A percentile compares a stretch with the other conserved stretches of the same genome.
Conservation (phyloP, 64 coral and sea anemone species). For the Astreopora myriophthalma region DNA sequence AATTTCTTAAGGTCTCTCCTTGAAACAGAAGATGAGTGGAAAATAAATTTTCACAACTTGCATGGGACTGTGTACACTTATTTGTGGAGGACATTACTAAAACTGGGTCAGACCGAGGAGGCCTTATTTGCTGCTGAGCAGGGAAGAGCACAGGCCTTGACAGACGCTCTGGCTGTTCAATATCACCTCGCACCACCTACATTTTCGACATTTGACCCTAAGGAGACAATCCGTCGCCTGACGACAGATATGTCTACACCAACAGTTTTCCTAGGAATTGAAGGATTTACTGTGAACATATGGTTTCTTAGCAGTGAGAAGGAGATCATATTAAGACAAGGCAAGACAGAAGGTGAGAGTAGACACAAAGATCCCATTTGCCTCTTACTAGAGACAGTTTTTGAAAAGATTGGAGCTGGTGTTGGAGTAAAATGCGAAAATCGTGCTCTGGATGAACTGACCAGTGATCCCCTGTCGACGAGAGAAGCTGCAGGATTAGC, state of each 20-base stretch:
- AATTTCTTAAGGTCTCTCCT: background rate
- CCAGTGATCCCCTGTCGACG: background rate
- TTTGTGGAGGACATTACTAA: background rate
- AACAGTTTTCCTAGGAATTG: background rate
- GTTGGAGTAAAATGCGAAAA: background rate
- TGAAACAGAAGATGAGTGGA: background rate
- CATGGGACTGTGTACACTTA: background rate
- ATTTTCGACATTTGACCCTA: background rate
- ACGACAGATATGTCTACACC: background rate
- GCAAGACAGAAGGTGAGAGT: background rate
- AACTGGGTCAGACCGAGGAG: background rate
- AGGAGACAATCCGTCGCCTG: background rate
- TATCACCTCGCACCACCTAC: background rate
- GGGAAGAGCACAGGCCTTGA: conserved; percentile 39
- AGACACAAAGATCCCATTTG: background rate
- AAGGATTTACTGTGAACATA: background rate
- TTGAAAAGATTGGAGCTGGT: background rate
- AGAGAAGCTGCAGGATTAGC: background rate
- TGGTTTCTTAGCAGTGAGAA: background rate
- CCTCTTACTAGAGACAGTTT: background rate
- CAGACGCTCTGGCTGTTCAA: background rate
- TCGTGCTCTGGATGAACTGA: background rate
- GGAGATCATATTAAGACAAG: background rate
- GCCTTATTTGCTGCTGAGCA: conserved; percentile 29
- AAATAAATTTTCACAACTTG: background rate